phyloP scores from a whole-genome alignment of 35 echinoderm and acorn worm genomes.

The Apostichopus japonicus region DNA sequence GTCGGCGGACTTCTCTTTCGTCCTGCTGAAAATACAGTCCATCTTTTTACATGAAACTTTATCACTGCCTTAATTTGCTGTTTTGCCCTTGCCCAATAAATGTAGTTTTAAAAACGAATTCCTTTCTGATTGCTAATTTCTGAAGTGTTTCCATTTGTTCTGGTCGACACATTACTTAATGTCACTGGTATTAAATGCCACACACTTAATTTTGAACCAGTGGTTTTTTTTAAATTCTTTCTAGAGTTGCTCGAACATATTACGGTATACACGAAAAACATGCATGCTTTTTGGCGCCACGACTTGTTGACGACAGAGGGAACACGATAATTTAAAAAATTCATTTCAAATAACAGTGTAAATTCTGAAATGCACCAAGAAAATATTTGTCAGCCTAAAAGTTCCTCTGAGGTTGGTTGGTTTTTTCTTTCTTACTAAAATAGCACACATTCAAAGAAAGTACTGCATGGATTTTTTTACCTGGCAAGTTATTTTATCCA shows the following conservation, averaged over 20 bases:
- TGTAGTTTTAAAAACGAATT: not conserved
- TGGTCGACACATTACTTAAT: not conserved
- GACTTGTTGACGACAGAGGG: no score
- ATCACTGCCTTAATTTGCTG: not conserved
- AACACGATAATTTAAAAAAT: no score
- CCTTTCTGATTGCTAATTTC: not conserved
- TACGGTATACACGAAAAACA: no score
- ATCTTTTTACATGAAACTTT: not conserved
- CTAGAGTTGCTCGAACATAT: not conserved
- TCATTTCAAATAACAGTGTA: no score
- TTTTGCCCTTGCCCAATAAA: not conserved
- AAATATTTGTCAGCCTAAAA: no score
- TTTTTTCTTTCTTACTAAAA: not conserved
- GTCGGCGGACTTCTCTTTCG: not conserved
- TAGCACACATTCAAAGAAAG: conserved; percentile 18
- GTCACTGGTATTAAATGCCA: not conserved
- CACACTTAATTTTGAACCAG: not conserved
- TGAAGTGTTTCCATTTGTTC: not conserved
- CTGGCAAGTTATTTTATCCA: not conserved
- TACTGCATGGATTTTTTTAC: not conserved
- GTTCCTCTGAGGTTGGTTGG: no score
- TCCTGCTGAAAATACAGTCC: not conserved
- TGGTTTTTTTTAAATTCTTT: not conserved
- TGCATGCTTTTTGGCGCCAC: no score
- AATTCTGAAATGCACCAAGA: no score